A percentile compares a stretch with the other conserved stretches of the same genome.
These are phyloP conservation scores for Nerophis lumbriciformis DNA, from an alignment of 2,113 vertebrate species.

Conservation along the genomic window DNA sequence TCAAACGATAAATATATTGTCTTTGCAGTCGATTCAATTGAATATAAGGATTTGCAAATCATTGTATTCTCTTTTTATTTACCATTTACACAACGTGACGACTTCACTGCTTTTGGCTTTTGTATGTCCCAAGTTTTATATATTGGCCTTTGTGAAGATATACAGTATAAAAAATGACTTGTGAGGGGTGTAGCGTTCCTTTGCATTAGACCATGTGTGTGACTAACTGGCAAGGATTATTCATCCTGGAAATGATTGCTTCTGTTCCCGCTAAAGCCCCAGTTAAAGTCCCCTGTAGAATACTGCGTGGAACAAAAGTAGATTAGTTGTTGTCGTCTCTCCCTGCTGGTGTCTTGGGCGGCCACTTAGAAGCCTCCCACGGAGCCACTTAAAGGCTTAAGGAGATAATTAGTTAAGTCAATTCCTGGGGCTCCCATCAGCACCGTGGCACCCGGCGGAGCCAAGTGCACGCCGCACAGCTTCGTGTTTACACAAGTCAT, in stretches of 20 bases:
- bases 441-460: conserved; percentile 11
- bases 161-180: no score
- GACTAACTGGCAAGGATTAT: conserved; percentile 9
- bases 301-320: conserved; percentile 1
- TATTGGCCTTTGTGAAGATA: no score
- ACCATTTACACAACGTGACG: no score
- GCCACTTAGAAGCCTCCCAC: conserved; percentile 12
- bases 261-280: not conserved
- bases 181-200: no score
- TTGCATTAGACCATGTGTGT: not conserved
- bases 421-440: conserved; percentile 16
- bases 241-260: not conserved
- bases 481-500: conserved; percentile 19
- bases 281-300: not conserved
- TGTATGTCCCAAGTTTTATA: no score
- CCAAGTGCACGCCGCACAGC: conserved; percentile 5
- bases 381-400: conserved; percentile 31
- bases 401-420: conserved; percentile 27
- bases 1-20: no score
- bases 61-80: no score
- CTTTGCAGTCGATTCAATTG: no score
- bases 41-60: no score
- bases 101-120: no score
- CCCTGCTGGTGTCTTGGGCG: conserved; percentile 9
- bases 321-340: conserved; percentile 13